Evolutionary conservation across 1,140 invertebrate genomes (phyloP), one percentile per base, ranked within the genome.

Genomic region (Spodoptera litura): DNA sequence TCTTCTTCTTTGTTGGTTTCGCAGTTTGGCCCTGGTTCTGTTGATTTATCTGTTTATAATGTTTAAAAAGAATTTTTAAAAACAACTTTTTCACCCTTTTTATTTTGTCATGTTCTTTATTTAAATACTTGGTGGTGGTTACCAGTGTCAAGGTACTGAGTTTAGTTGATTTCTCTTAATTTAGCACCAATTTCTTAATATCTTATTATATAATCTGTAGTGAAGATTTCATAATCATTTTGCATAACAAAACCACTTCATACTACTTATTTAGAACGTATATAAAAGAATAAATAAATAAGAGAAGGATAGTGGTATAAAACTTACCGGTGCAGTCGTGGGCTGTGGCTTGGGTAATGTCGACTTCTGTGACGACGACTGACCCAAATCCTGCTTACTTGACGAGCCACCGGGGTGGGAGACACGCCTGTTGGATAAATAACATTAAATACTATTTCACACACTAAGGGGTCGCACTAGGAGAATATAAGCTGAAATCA

Each of bases 1-100:
- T 95, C 81, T 94, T 91, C 72, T 83, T 91, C 71, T 83, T 91
- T 64, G 84, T 85, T 0, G 85, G 86, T 44, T 76, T 85, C 44
- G 84, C 79, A 25, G 78, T 71, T 9, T 75, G 13, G 10, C 81
- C 55, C 35, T 85, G 84, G 11, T 86, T 87, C 72, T 89, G 91
- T 58, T 85, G 86, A 11, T 83, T 64, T 58, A 85, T 82, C 83
- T 94, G 87, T 15, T 77, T 58, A 62, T 25, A 72, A 66, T 2
- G 13, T 44, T 27, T 6, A 75, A 49, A 53, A 73, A 56, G 8
- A 13, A 70, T 52, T 55, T 52, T 12, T n/a, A 27, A 59, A 58
- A 53, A 70, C 4, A 31, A 4, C 4, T 31, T 31, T 31, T 31
- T 71, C 49, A 76, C 38, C 52, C 0, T n/a, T 55, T n/a, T 55